Evolutionary conservation across 2,888 invertebrate genomes (phyloP).

Genomic region (Tridacna crocea): DNA sequence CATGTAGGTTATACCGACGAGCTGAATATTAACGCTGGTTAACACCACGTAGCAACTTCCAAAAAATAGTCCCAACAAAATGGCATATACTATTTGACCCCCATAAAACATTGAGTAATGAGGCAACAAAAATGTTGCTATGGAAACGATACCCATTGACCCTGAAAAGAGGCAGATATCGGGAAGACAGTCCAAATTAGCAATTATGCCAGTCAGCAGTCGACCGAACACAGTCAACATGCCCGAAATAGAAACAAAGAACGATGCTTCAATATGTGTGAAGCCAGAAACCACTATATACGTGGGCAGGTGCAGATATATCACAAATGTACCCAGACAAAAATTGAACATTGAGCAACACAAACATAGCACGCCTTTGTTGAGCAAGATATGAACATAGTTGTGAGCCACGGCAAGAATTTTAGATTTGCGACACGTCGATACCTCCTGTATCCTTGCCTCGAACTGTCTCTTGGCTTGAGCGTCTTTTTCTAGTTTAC

Average conservation of each 20-base stretch:
- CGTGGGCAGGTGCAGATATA: constrained; percentile 43
- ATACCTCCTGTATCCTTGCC: not conserved
- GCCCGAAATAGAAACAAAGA: constrained; percentile 46
- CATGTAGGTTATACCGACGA: constrained; percentile 49
- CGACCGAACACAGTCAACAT: constrained; percentile 38
- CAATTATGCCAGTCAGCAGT: constrained; percentile 39
- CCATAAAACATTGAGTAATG: constrained; percentile 25
- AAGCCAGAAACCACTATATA: constrained; percentile 45
- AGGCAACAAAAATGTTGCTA: constrained; percentile 47
- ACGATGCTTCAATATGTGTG: constrained; percentile 37
- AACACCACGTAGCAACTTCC: constrained; percentile 52
- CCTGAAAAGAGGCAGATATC: constrained; percentile 44
- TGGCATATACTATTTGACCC: constrained; percentile 48
- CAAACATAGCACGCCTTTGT: constrained; percentile 43
- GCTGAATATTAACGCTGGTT: constrained; percentile 41
- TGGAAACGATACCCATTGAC: constrained; percentile 35
- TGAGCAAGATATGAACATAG: constrained; percentile 27
- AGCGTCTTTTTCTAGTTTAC: constrained; percentile 40
- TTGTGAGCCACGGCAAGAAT: constrained; percentile 4
- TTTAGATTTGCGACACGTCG: not conserved
- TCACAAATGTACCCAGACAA: constrained; percentile 44
- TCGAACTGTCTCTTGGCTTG: constrained; percentile 29
- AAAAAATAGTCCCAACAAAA: constrained; percentile 45
- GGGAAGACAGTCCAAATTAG: constrained; percentile 31
- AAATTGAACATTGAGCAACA: constrained; percentile 44